Conservation (phyloP, 2,888 invertebrate genomes). For the Drosophila koepferae region DNA sequence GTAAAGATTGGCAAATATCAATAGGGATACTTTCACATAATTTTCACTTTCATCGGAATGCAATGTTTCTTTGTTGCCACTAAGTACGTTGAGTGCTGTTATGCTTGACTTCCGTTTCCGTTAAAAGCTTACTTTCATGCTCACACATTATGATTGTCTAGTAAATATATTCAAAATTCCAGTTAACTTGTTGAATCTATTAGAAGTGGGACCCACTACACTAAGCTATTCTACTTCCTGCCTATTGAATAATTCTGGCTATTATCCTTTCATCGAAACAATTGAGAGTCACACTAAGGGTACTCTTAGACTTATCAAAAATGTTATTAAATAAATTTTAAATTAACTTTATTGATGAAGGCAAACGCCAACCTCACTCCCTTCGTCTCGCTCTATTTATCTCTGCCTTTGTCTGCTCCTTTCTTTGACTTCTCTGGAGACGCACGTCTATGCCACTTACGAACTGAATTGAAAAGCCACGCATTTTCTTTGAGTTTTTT, state of each 20-base stretch:
- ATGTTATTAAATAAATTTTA: slow-evolving; percentile 51
- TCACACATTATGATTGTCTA: background rate
- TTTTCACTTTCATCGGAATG: too few relatives aligned
- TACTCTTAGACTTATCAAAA: background rate
- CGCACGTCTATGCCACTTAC: slow-evolving; percentile 62
- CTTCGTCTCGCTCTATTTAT: background rate
- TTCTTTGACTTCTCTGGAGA: slow-evolving; percentile 21
- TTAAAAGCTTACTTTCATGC: background rate
- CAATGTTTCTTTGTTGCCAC: background rate
- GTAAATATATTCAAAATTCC: background rate
- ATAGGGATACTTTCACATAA: background rate
- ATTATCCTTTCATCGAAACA: slow-evolving; percentile 6
- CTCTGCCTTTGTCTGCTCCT: too few relatives aligned
- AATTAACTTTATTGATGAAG: slow-evolving; percentile 52
- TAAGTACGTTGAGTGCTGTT: background rate
- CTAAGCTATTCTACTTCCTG: background rate
- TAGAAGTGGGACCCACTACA: background rate
- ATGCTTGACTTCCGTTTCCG: background rate
- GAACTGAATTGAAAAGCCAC: slow-evolving; percentile 53
- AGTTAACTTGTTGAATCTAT: background rate
- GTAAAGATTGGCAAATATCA: background rate
- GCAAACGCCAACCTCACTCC: slow-evolving; percentile 8
- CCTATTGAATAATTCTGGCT: background rate
- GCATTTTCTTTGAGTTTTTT: slow-evolving; percentile 45
- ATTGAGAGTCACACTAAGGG: slow-evolving; percentile 8